Evolutionary conservation across 2,113 vertebrate genomes (phyloP).

Genomic region (Gymnocephalus cernua): DNA sequence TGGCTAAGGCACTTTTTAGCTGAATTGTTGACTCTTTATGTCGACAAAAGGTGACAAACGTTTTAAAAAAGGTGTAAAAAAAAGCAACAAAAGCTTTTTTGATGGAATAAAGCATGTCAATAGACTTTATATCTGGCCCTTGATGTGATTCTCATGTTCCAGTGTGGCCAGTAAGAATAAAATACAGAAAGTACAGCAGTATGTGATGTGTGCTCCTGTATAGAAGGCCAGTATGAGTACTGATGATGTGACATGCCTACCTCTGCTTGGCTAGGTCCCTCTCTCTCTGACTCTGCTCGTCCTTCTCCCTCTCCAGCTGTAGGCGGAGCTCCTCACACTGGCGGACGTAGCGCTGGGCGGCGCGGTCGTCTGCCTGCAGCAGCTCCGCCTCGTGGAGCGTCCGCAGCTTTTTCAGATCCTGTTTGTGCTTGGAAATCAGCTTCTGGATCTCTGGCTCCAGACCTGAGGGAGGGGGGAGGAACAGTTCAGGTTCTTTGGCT

Average conservation of each 20-base stretch:
- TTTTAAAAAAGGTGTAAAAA: no score
- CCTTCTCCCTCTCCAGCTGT: conserved; percentile 88
- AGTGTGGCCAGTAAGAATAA: no score
- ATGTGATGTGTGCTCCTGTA: background rate
- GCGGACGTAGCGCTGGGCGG: conserved; percentile 84
- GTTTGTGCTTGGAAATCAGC: conserved; percentile 91
- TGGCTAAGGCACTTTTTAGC: no score
- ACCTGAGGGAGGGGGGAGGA: conserved; percentile 76
- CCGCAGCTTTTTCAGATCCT: conserved; percentile 91
- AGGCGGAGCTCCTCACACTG: conserved; percentile 89
- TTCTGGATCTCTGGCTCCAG: conserved; percentile 98
- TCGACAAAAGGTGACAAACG: no score
- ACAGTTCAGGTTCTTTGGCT: background rate
- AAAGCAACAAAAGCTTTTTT: no score
- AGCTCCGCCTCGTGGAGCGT: conserved; percentile 92
- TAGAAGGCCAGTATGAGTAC: background rate
- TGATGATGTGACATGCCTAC: conserved; percentile 62
- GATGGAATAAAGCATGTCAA: no score
- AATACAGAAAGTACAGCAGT: no score
- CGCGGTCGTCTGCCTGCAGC: conserved; percentile 88
- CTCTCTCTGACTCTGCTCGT: conserved; percentile 89
- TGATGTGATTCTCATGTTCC: no score
- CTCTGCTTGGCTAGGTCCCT: conserved; percentile 88
- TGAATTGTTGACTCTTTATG: no score
- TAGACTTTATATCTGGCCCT: no score